phyloP scores from a whole-genome alignment of 2,113 vertebrate species.

The Aviceda subcristata region DNA sequence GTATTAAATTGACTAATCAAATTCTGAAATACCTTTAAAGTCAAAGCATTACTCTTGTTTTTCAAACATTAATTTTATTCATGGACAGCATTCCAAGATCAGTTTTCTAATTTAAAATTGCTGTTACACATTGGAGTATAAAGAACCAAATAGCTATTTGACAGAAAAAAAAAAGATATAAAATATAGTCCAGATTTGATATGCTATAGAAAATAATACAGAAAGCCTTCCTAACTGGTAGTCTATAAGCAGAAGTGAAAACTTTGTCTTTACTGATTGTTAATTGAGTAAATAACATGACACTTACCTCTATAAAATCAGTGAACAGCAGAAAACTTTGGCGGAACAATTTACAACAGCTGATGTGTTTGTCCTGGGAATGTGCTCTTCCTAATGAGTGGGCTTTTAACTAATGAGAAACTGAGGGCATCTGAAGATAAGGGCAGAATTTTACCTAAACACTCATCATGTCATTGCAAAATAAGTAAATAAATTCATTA shows the following conservation, averaged over 20 bases:
- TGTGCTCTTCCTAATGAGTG: constrained; percentile 45
- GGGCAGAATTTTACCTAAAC: background rate
- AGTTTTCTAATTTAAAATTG: background rate
- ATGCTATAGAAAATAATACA: background rate
- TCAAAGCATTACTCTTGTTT: background rate
- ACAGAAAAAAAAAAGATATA: background rate
- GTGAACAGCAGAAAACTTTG: constrained; percentile 37
- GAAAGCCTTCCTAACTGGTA: background rate
- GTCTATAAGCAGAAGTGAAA: background rate
- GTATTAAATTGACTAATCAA: background rate
- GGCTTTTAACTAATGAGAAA: constrained; percentile 52
- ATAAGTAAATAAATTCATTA: background rate
- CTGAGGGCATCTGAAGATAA: background rate
- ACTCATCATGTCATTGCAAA: background rate
- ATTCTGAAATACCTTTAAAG: background rate
- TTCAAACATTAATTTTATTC: background rate
- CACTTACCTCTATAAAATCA: constrained; percentile 58
- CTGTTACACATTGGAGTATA: background rate
- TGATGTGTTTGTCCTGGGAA: constrained; percentile 26
- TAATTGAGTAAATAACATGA: constrained; percentile 23
- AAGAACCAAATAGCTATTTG: background rate
- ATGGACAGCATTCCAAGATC: background rate
- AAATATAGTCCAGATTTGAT: background rate
- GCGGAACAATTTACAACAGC: constrained; percentile 4
- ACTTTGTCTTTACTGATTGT: background rate